A percentile compares a stretch with the other conserved stretches of the same genome.
phyloP scores from a whole-genome alignment of 2,888 invertebrate genomes.

The Odontocolon sp. region DNA sequence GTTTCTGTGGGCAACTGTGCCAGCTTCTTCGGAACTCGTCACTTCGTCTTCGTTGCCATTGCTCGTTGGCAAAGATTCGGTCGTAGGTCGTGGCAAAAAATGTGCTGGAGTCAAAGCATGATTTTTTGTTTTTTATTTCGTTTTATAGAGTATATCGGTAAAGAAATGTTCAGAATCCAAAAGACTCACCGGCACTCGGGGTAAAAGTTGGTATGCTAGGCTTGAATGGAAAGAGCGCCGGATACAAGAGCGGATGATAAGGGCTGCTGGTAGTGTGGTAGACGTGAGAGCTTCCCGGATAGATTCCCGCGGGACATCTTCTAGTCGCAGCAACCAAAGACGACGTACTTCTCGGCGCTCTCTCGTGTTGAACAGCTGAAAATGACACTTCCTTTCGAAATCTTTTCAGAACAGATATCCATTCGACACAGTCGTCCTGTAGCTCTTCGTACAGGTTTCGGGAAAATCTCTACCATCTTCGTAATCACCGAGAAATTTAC shows the following conservation, averaged over 20 bases:
- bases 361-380: conserved; percentile 94
- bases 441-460: conserved; percentile 6
- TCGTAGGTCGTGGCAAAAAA: conserved; percentile 81
- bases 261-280: conserved; percentile 76
- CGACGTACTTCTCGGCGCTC: conserved; percentile 87
- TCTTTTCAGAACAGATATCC: conserved; percentile 48
- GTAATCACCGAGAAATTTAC: too few species aligned
- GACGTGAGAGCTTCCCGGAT: conserved; percentile 78
- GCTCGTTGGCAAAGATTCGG: conserved; percentile 79
- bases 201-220: conserved; percentile 74
- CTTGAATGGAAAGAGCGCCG: conserved; percentile 78
- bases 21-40: conserved; percentile 88
- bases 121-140: too few species aligned
- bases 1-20: conserved; percentile 69
- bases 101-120: conserved; percentile 69
- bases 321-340: conserved; percentile 80
- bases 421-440: conserved; percentile 31
- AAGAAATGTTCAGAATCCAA: too few species aligned
- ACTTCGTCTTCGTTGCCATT: conserved; percentile 88
- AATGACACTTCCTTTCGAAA: conserved; percentile 67
- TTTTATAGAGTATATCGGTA: too few species aligned
- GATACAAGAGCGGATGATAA: conserved; percentile 78
- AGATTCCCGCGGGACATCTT: conserved; percentile 77
- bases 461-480: too few species aligned
- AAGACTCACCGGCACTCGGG: conserved; percentile 73